Percentiles rank a stretch among this genome's conserved stretches.
phyloP scores from a whole-genome alignment of 2,113 vertebrate genomes.

The Podarcis cretensis region DNA sequence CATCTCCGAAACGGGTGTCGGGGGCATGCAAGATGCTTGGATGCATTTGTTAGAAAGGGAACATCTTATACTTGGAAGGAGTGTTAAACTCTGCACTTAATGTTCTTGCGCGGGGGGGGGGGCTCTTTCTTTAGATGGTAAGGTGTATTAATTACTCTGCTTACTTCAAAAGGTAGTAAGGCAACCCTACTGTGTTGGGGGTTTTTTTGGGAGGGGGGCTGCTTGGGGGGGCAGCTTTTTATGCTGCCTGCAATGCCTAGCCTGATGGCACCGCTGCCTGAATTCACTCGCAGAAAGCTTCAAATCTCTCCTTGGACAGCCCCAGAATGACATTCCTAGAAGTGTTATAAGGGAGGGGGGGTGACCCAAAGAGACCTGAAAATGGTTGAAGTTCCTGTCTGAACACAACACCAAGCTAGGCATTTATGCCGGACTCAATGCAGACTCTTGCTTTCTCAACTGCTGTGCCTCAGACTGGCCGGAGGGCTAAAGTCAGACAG shows the following conservation, averaged over 20 bases:
- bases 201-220: too few species aligned
- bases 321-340: not conserved
- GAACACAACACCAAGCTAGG: too few species aligned
- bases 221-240: too few species aligned
- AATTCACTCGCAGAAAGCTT: not conserved
- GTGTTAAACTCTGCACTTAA: too few species aligned
- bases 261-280: too few species aligned
- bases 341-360: not conserved
- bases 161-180: too few species aligned
- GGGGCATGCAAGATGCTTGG: not conserved
- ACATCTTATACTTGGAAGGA: not conserved
- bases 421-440: not conserved
- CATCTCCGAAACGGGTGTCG: not conserved
- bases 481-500: not conserved
- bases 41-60: not conserved
- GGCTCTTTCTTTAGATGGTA: too few species aligned
- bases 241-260: too few species aligned
- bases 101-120: too few species aligned
- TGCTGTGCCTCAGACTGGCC: fast-evolving
- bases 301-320: too few species aligned
- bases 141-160: too few species aligned
- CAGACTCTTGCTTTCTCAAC: not conserved
- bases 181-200: too few species aligned
- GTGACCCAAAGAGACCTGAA: not conserved
- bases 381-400: not conserved